Conservation (phyloP, 2,888 invertebrate species). For the Sphaerophoria rueppellii region DNA sequence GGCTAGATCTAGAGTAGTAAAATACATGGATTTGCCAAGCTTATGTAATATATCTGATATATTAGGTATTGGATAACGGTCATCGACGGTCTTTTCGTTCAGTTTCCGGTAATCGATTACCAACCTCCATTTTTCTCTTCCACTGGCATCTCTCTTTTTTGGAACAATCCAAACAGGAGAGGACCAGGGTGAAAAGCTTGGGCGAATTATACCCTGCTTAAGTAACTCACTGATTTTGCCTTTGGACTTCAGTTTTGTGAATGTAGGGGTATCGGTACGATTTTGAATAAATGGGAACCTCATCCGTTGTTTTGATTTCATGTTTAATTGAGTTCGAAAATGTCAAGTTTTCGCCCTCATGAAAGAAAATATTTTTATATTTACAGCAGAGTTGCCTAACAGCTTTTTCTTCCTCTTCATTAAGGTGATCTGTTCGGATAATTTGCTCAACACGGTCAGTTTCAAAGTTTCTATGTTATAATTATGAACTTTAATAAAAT, state of each 20-base stretch:
- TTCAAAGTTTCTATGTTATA: constrained; percentile 22
- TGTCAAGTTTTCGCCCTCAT: constrained; percentile 28
- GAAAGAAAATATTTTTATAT: constrained; percentile 41
- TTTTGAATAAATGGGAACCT: constrained; percentile 37
- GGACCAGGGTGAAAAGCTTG: constrained; percentile 30
- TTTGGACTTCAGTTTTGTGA: constrained; percentile 45
- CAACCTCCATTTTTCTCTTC: constrained; percentile 39
- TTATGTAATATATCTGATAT: constrained; percentile 74
- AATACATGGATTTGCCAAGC: constrained; percentile 75
- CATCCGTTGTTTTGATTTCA: constrained; percentile 38
- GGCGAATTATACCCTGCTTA: constrained; percentile 22
- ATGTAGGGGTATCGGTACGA: constrained; percentile 46
- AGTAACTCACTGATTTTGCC: constrained; percentile 36
- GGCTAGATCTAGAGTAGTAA: constrained; percentile 74
- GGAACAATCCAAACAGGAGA: constrained; percentile 29
- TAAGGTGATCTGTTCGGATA: constrained; percentile 45
- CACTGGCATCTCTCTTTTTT: constrained; percentile 17
- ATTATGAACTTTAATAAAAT: constrained; percentile 33
- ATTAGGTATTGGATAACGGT: constrained; percentile 20
- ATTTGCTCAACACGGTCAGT: neutral
- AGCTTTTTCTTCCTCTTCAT: constrained; percentile 43
- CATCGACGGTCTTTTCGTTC: constrained; percentile 48
- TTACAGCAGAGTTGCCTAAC: constrained; percentile 32
- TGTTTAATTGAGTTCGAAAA: constrained; percentile 49
- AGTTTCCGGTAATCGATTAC: constrained; percentile 37